Evolutionary conservation across 1,140 invertebrate species (phyloP).

Genomic region (Rhyacophila brunnea): DNA sequence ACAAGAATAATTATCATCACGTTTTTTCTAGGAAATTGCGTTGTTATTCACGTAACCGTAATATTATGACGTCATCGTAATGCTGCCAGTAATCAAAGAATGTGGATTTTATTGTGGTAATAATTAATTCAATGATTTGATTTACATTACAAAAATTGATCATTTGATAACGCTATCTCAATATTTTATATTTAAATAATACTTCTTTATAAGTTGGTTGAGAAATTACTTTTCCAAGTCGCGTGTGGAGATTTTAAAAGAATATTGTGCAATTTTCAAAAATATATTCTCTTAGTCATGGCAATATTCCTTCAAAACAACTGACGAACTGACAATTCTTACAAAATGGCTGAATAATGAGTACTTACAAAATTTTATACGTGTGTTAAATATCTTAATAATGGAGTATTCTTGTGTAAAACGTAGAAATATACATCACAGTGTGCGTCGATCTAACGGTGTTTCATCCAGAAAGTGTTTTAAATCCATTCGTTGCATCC

Average conservation of each 20-base stretch:
- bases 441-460: not conserved
- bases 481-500: not conserved
- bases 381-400: constrained; percentile 23
- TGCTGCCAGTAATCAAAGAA: too few species aligned
- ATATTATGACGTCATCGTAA: too few species aligned
- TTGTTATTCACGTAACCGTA: not conserved
- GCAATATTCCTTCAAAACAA: constrained; percentile 3
- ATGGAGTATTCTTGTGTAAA: constrained; percentile 24
- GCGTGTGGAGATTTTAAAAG: too few species aligned
- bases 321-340: constrained; percentile 11
- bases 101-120: too few species aligned
- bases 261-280: not conserved
- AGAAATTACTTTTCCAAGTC: too few species aligned
- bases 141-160: too few species aligned
- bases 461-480: constrained; percentile 1
- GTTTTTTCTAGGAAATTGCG: not conserved
- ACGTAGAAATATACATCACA: not conserved
- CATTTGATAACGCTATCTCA: too few species aligned
- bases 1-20: not conserved
- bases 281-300: not conserved
- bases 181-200: too few species aligned
- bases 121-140: too few species aligned
- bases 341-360: constrained; percentile 20
- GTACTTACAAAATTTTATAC: constrained; percentile 10
- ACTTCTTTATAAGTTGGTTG: too few species aligned